Base-by-base conservation (phyloP, 2,113 vertebrate species). In the Himantopus leucocephalus region DNA sequence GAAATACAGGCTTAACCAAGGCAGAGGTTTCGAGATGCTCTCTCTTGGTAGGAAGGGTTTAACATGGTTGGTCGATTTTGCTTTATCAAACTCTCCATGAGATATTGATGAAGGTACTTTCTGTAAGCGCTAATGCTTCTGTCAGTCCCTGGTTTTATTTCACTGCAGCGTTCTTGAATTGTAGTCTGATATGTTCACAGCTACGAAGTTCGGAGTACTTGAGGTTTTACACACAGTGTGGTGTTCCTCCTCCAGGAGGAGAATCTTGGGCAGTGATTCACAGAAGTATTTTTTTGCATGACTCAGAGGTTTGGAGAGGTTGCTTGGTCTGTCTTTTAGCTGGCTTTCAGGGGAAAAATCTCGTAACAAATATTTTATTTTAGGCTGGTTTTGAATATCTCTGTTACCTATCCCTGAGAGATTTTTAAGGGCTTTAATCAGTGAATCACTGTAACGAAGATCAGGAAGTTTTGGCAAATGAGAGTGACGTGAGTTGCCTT, bases 141-240 rank as follows among this genome's bases (percentile, higher is more conserved):
- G 5, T 12, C 26, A 41, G 26, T 56, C 39, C 21, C 47, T n/a
- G 55, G 13, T 6, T 75, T 60, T 60, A 22, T 82, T 72, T 82
- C 67, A 15, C 35, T 15, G 18, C 55, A 32, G 1, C 0, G 0
- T 48, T 64, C 37, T 50, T 50, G 48, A 50, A 50, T 50, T 24
- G 48, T 20, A 19, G 17, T 15, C 34, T 39, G 55, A 7, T 74
- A 75, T 48, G 39, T 53, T 68, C 76, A n/a, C 29, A n/a, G 22
- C 62, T 48, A 10, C 30, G 9, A 19, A n/a, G 29, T 41, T 62
- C 14, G 0, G 14, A 27, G 48, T 30, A 8, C 53, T 62, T 43
- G 52, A 58, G 67, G 6, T 63, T n/a, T 48, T 60, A 27, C 37
- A 24, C 8, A 5, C 3, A 2, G 23, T 7, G 7, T 24, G 59